Conservation (phyloP, 1,140 invertebrate species). For the Cyphomyrmex costatus region DNA sequence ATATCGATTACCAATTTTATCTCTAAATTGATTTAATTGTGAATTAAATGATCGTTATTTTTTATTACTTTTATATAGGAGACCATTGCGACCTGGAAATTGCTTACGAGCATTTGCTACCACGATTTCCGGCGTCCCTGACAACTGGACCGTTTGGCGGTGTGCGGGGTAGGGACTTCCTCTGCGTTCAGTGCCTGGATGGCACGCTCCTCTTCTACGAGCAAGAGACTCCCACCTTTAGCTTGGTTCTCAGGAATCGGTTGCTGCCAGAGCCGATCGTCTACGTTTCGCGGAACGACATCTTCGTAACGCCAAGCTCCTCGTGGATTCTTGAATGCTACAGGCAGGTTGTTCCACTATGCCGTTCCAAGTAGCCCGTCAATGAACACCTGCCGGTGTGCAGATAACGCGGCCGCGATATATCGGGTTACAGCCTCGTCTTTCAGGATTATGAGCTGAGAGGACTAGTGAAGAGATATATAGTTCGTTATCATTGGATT, state of each 20-base stretch:
- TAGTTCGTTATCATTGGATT: neutral
- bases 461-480: conserved; percentile 16
- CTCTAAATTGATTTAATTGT: conserved; percentile 5
- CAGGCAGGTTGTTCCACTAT: conserved; percentile 88
- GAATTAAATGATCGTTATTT: conserved; percentile 2
- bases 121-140: conserved; percentile 89
- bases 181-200: conserved; percentile 95
- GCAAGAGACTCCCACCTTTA: conserved; percentile 94
- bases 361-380: conserved; percentile 15
- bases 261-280: conserved; percentile 93
- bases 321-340: conserved; percentile 93
- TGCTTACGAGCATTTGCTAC: conserved; percentile 90
- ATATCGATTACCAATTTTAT: neutral
- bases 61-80: conserved; percentile 83
- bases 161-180: conserved; percentile 92
- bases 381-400: conserved; percentile 47
- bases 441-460: conserved; percentile 30
- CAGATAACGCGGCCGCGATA: conserved; percentile 26
- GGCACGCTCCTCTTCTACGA: conserved; percentile 95
- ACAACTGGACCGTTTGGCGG: conserved; percentile 94
- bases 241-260: conserved; percentile 91
- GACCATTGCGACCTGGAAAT: conserved; percentile 88
- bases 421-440: conserved; percentile 44
- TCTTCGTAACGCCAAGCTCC: conserved; percentile 92
- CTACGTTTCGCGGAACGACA: conserved; percentile 93